Base-by-base conservation (phyloP, 2,797 vertebrate species). In the Amphiprion clarkii region DNA sequence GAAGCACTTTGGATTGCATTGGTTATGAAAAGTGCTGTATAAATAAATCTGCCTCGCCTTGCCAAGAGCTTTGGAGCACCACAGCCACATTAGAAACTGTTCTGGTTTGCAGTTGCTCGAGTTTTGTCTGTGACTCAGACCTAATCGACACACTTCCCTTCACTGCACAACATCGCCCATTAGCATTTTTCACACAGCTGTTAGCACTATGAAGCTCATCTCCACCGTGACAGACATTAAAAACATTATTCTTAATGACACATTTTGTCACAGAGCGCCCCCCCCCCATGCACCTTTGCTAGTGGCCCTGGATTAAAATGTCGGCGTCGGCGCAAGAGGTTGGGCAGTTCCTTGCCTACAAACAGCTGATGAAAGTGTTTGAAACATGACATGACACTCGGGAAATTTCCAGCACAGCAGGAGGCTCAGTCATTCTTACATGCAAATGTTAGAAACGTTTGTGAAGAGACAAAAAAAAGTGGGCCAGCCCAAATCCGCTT, bases 361-460 rank as follows among this genome's bases (percentile, higher is more conserved):
- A 66, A 71, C 48, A 68, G 67, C 64, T 71, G 81, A 82, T 79
- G 67, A 78, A 78, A 74, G 70, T 55, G 55, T 64, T 53, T 9
- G 40, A 79, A 75, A 82, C 63, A 54, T 61, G 67, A 25, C 49
- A 56, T 42, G 65, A 61, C 75, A 68, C 69, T 31, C 2, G 11
- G 66, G 71, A 78, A 71, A 79, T 86, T 42, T 76, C 48, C 49
- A 48, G 68, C 71, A 17, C 84, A 71, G 81, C 68, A 9, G 83
- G 81, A 61, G 51, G 68, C 40, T 46, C 59, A 36, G 36, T 60
- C 81, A 54, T 56, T 79, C 51, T 72, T 25, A 61, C 87, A 64
- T 70, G 76, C 57, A 87, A 83, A 88, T 77, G 76, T 79, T 70
- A 80, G 62, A 59, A 77, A 57, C 77, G 71, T 74, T 81, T 55